Conservation (phyloP, 2,113 vertebrate species). For the Lophochroa leadbeateri region DNA sequence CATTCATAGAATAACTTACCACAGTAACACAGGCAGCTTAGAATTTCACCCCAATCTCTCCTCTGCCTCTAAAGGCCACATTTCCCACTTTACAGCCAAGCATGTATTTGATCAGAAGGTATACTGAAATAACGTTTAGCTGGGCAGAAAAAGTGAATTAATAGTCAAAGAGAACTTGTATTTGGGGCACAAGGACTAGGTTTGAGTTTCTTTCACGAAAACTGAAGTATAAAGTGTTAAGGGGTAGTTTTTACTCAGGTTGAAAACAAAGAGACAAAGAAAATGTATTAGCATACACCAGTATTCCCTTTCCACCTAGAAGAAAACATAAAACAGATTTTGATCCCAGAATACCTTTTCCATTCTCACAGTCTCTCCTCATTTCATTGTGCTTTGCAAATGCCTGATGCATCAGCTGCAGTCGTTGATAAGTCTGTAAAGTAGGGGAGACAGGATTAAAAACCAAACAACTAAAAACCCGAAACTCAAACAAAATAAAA, state of each 20-base stretch:
- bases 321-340: neutral
- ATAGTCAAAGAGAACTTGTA: neutral
- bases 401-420: conserved; percentile 82
- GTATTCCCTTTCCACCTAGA: neutral
- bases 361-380: conserved; percentile 90
- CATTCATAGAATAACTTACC: neutral
- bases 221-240: neutral
- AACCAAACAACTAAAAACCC: neutral
- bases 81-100: neutral
- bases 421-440: conserved; percentile 75
- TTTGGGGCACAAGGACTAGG: neutral
- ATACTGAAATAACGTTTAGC: neutral
- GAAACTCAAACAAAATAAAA: neutral
- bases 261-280: neutral
- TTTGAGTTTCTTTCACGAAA: neutral
- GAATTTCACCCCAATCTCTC: neutral
- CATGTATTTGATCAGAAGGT: neutral
- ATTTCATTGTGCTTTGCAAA: conserved; percentile 89
- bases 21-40: neutral
- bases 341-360: conserved; percentile 79
- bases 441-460: neutral
- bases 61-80: neutral
- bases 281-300: neutral
- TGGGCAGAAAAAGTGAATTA: neutral
- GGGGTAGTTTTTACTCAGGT: neutral